phyloP scores from a whole-genome alignment of 2,888 invertebrate species.

The Andrena marginata region DNA sequence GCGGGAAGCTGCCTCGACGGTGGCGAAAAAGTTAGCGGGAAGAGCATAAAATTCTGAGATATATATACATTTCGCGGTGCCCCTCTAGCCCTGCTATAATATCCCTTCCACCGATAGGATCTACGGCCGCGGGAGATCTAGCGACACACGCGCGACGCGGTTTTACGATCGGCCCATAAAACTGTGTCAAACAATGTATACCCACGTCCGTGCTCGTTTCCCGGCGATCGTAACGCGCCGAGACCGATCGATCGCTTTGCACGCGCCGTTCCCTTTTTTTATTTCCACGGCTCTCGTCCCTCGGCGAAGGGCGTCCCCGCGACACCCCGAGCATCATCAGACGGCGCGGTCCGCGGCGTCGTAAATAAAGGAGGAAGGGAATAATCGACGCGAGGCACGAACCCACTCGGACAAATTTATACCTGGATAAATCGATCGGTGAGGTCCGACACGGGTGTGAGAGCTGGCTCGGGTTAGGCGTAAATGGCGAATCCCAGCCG shows the following conservation, averaged over 20 bases:
- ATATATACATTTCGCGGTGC: slow-evolving; percentile 3
- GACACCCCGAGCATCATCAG: slow-evolving; percentile 9
- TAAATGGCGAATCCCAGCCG: neutral
- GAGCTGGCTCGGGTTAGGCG: slow-evolving; percentile 16
- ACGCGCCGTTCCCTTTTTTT: neutral
- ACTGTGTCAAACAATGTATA: slow-evolving; percentile 48
- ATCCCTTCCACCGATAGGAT: slow-evolving; percentile 16
- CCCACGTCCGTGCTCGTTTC: slow-evolving; percentile 23
- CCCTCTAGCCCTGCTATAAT: neutral
- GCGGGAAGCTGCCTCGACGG: slow-evolving; percentile 31
- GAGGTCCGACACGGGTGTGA: neutral
- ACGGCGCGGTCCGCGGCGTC: neutral
- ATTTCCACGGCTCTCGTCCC: neutral
- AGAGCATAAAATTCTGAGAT: slow-evolving; percentile 62
- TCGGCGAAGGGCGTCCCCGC: neutral
- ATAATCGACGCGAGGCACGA: slow-evolving; percentile 13
- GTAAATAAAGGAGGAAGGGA: neutral
- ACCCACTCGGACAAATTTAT: slow-evolving; percentile 49
- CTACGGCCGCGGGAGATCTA: slow-evolving; percentile 10
- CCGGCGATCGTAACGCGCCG: slow-evolving; percentile 31
- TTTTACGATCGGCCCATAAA: slow-evolving; percentile 58
- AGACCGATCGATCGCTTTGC: slow-evolving; percentile 5
- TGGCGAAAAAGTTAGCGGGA: slow-evolving; percentile 57
- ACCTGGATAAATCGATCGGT: slow-evolving; percentile 42
- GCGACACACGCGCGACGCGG: slow-evolving; percentile 37